phyloP scores from a whole-genome alignment of 2,888 invertebrate species.

The Nipponacmea schrenckii region DNA sequence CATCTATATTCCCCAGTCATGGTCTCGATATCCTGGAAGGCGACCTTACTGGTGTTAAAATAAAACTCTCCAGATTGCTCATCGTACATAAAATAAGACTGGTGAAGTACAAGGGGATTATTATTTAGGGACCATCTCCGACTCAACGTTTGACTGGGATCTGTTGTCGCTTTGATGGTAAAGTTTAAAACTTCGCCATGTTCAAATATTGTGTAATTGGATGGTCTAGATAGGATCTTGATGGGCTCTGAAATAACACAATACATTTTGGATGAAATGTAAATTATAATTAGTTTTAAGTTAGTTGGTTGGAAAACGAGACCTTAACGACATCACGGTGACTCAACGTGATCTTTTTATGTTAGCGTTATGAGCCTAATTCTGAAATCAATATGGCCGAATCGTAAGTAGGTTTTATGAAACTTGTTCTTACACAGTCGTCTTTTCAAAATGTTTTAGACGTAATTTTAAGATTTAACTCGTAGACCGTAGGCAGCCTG shows the following conservation, averaged over 20 bases:
- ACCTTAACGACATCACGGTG: no score
- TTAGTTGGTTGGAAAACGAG: no score
- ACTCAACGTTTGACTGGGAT: background rate
- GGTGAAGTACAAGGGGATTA: background rate
- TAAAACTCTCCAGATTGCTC: background rate
- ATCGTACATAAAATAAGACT: background rate
- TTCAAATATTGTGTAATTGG: background rate
- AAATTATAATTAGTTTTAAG: no score
- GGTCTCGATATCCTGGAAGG: background rate
- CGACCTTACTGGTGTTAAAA: background rate
- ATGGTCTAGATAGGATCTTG: background rate
- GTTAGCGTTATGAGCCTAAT: no score
- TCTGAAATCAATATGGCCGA: no score
- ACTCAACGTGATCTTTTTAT: no score
- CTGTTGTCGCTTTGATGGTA: background rate
- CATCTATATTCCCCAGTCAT: background rate
- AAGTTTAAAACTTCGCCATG: background rate
- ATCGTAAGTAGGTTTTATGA: no score
- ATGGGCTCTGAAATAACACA: background rate
- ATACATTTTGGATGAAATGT: no score
- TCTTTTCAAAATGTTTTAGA: no score
- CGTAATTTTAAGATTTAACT: no score
- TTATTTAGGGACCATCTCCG: background rate
- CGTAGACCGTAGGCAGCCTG: no score
- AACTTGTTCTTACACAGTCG: no score